Evolutionary conservation across 2,113 vertebrate genomes (phyloP).

Genomic region (Tylochromis polylepis): DNA sequence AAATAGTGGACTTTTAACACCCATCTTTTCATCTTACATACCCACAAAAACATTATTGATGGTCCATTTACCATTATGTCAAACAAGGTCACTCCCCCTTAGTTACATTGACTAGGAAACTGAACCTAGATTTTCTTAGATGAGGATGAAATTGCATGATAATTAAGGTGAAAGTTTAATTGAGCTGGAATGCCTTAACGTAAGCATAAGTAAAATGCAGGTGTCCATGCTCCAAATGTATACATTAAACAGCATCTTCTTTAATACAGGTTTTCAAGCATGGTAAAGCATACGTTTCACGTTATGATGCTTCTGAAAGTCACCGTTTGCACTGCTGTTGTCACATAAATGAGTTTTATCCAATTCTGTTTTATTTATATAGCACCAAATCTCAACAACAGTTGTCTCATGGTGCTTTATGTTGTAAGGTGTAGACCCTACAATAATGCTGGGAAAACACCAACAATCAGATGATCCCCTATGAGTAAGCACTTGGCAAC

Average conservation of each 20-base stretch:
- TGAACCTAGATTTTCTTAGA: conserved; percentile 24
- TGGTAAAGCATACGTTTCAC: not conserved
- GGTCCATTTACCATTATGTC: conserved; percentile 81
- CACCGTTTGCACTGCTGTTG: not conserved
- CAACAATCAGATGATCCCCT: not conserved
- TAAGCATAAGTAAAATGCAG: not conserved
- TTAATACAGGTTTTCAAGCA: not conserved
- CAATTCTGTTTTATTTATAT: not conserved
- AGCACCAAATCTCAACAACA: not conserved
- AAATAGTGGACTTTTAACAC: conserved; percentile 83
- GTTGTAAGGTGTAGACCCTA: not conserved
- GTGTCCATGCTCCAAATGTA: not conserved
- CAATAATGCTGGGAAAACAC: not conserved
- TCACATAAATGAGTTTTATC: not conserved
- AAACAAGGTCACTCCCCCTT: conserved; percentile 81
- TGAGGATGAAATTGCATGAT: not conserved
- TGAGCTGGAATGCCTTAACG: not conserved
- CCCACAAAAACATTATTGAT: conserved; percentile 72
- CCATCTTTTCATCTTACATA: conserved; percentile 64
- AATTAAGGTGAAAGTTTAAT: conserved; percentile 14
- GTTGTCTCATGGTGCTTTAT: not conserved
- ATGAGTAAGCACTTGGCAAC: not conserved
- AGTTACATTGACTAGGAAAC: conserved; percentile 44
- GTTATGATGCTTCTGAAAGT: not conserved
- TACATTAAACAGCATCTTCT: not conserved